Evolutionary conservation across 2,888 invertebrate species (phyloP).

Genomic region (Cheilosia impressa): DNA sequence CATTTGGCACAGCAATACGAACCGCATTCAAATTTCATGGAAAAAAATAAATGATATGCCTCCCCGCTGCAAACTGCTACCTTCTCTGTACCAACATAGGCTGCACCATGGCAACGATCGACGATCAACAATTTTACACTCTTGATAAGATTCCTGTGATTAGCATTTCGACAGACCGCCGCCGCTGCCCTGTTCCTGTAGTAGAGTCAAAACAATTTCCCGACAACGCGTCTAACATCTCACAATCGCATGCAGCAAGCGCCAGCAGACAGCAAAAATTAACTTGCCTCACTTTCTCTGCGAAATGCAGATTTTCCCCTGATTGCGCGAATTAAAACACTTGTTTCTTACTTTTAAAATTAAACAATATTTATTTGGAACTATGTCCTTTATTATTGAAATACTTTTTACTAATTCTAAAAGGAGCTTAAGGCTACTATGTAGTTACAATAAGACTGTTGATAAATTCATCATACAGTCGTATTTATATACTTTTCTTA

Average conservation of each 20-base stretch:
- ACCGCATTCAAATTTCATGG: constrained; percentile 23
- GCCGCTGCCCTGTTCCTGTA: not conserved
- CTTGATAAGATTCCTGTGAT: constrained; percentile 33
- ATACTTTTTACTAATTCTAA: too few relatives aligned
- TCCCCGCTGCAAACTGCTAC: constrained; percentile 15
- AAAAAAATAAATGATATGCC: constrained; percentile 12
- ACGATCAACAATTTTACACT: constrained; percentile 42
- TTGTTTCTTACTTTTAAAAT: too few relatives aligned
- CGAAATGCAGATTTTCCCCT: constrained; percentile 39
- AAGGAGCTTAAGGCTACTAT: too few relatives aligned
- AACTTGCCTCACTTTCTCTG: constrained; percentile 61
- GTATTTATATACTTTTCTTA: too few relatives aligned
- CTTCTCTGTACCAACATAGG: not conserved
- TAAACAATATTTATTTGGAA: too few relatives aligned
- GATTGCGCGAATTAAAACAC: too few relatives aligned
- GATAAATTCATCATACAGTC: too few relatives aligned
- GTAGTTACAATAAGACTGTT: too few relatives aligned
- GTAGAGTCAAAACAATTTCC: constrained; percentile 15
- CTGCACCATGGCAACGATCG: constrained; percentile 8
- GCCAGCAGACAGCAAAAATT: constrained; percentile 26
- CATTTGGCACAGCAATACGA: constrained; percentile 6
- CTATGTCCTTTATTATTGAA: too few relatives aligned
- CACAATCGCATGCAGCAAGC: constrained; percentile 4
- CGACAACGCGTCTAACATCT: constrained; percentile 26
- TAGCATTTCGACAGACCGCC: constrained; percentile 23